Percentiles rank a stretch among this genome's conserved stretches.
Conservation (phyloP, 2,113 vertebrate genomes). For the Anarhynchus alexandrinus region DNA sequence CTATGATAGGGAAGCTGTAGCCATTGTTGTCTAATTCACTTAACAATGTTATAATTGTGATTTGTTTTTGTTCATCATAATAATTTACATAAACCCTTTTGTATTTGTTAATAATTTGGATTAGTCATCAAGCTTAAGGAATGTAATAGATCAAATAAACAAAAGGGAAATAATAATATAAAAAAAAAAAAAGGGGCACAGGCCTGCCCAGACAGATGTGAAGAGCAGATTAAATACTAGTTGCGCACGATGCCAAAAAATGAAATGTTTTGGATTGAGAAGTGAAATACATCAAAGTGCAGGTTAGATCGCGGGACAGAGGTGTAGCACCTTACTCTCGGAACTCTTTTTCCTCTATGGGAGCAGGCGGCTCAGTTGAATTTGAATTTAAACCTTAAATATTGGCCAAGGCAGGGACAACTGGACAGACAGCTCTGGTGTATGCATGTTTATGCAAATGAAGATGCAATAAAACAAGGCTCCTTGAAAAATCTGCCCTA, state of each 20-base stretch:
- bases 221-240: slow-evolving; percentile 30
- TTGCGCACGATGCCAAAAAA: not conserved
- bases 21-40: slow-evolving; percentile 66
- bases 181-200: not conserved
- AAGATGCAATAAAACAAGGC: slow-evolving; percentile 55
- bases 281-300: not conserved
- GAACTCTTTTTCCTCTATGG: not conserved
- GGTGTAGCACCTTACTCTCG: not conserved
- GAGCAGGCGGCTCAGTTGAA: not conserved
- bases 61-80: slow-evolving; percentile 58
- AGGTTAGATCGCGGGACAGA: not conserved
- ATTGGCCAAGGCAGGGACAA: not conserved
- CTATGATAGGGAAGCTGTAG: slow-evolving; percentile 65
- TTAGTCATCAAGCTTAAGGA: slow-evolving; percentile 56
- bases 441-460: slow-evolving; percentile 65
- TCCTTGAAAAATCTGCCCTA: slow-evolving; percentile 66
- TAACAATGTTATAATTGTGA: slow-evolving; percentile 58
- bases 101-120: slow-evolving; percentile 55
- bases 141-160: slow-evolving; percentile 58
- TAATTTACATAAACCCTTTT: slow-evolving; percentile 69
- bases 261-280: not conserved
- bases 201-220: slow-evolving; percentile 35
- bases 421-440: not conserved
- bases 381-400: not conserved
- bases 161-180: slow-evolving; percentile 21